Evolutionary conservation across 2,888 invertebrate species (phyloP).

Genomic region (Drosophila glabriapex): DNA sequence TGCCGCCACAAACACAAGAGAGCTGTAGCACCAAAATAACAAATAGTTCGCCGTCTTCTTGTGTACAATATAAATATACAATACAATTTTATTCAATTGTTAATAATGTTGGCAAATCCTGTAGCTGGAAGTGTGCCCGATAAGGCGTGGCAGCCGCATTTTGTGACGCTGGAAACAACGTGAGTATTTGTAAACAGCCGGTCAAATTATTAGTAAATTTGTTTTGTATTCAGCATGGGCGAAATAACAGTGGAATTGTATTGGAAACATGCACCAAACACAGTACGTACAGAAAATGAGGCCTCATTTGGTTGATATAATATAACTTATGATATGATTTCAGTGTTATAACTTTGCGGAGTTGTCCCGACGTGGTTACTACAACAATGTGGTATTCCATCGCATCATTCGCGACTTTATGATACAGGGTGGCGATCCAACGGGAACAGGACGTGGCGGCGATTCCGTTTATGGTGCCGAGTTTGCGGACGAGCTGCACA

Average conservation of each 20-base stretch:
- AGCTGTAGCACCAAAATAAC: background rate
- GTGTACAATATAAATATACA: background rate
- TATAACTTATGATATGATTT: background rate
- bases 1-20: slow-evolving; percentile 25
- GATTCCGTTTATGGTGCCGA: slow-evolving; percentile 97
- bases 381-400: slow-evolving; percentile 98
- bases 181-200: slow-evolving; percentile 85
- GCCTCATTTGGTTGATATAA: background rate
- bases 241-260: slow-evolving; percentile 96
- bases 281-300: slow-evolving; percentile 82
- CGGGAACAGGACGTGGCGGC: slow-evolving; percentile 98
- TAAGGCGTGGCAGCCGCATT: slow-evolving; percentile 95
- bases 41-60: background rate
- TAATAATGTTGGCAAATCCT: slow-evolving; percentile 59
- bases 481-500: slow-evolving; percentile 98
- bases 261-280: slow-evolving; percentile 99
- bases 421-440: slow-evolving; percentile 99
- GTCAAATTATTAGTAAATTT: background rate
- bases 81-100: background rate
- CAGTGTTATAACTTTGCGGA: slow-evolving; percentile 98
- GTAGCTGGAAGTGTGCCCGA: slow-evolving; percentile 89
- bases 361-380: slow-evolving; percentile 95
- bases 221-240: slow-evolving; percentile 91
- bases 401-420: slow-evolving; percentile 97
- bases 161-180: slow-evolving; percentile 93